Evolutionary conservation across 37 sponge, comb jelly and placozoan genomes (phyloP), one percentile per base, ranked within the genome.

Genomic region (Cladorhizidae sp.): DNA sequence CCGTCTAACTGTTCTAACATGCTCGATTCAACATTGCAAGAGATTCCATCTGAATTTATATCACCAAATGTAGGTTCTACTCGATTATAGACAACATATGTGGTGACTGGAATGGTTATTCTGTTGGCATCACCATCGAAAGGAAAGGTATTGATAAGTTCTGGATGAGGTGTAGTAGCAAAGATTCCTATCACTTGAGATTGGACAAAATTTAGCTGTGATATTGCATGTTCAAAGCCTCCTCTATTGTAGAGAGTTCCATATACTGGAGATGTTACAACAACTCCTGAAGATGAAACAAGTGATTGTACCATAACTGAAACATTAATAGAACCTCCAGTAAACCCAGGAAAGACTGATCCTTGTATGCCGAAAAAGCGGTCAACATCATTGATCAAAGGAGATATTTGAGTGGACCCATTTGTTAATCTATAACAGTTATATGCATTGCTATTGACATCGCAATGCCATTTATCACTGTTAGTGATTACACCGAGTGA

Each of bases 71-170:
- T 32, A 12, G 75, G 9, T 11, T 57, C 52, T 6, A 42, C 21
- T 20, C 70, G 17, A 62, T 65, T 73, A 70, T 80, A 87, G 50
- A 87, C 41, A 0, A 70, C 64, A 49, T 83, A 88, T 29, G 70
- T 71, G 12, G 59, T 42, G 38, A 88, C 50, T 20, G 70, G 17
- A 33, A 67, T 50, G 0, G 45, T 35, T 1, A 73, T 73, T n/a
- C n/a, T n/a, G 22, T 36, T 32, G 11, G 36, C 22, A 15, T 29
- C 26, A 29, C 42, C 33, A 39, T 57, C 52, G 15, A 89, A 39
- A 12, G 75, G 74, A 45, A 78, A 81, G 3, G 77, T 79, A 63
- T 89, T 89, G 43, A 84, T 57, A 32, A 90, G 51, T 59, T 90
- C 86, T 25, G 69, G 42, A 49, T 32, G 26, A n/a, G 55, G 35